phyloP scores from a whole-genome alignment of 2,113 vertebrate species.

The Perca flavescens region DNA sequence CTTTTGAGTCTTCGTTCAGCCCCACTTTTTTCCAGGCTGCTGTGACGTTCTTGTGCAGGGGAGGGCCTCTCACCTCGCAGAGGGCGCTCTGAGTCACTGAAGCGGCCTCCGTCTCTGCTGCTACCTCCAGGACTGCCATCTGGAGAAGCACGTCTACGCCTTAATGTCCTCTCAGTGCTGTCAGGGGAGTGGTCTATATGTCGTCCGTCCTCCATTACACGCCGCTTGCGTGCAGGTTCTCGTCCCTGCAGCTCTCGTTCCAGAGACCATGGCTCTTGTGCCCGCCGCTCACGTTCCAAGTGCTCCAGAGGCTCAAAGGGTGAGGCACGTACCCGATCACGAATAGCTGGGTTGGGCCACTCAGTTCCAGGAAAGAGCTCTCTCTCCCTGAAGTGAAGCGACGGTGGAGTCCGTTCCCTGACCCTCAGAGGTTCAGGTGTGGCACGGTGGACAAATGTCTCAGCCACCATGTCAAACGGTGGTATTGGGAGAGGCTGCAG shows the following conservation, averaged over 20 bases:
- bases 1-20: constrained; percentile 87
- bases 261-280: constrained; percentile 94
- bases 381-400: constrained; percentile 94
- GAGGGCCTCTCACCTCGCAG: constrained; percentile 89
- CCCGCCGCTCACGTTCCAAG: constrained; percentile 90
- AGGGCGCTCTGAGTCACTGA: constrained; percentile 91
- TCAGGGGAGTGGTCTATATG: constrained; percentile 95
- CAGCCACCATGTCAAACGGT: constrained; percentile 94
- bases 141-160: constrained; percentile 90
- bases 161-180: constrained; percentile 90
- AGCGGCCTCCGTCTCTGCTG: constrained; percentile 90
- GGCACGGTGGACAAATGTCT: constrained; percentile 94
- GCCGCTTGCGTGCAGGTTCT: constrained; percentile 92
- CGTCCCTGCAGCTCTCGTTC: constrained; percentile 91
- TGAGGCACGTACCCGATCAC: constrained; percentile 89
- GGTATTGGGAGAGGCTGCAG: constrained; percentile 93
- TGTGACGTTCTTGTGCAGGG: constrained; percentile 86
- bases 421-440: constrained; percentile 91
- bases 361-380: constrained; percentile 93
- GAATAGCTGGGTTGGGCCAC: constrained; percentile 92
- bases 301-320: constrained; percentile 94
- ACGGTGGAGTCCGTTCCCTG: constrained; percentile 93
- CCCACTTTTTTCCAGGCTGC: constrained; percentile 88
- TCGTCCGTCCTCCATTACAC: constrained; percentile 89
- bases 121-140: constrained; percentile 95